Conservation (phyloP, 1,140 invertebrate species). For the Trissolcus basalis region DNA sequence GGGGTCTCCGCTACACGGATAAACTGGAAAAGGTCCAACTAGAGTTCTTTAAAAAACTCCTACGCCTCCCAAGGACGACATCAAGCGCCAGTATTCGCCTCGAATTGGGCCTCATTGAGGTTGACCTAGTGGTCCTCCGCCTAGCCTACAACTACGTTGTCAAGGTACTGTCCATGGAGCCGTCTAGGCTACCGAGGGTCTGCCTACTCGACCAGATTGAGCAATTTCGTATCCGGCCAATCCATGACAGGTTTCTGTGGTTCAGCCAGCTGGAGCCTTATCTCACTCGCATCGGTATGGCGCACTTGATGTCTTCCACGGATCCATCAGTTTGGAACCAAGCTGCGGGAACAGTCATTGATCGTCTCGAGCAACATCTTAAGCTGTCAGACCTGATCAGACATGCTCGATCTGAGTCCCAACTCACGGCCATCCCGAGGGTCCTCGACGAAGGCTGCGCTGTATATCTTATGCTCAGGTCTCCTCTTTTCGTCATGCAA, state of each 20-base stretch:
- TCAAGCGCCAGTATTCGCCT: not conserved
- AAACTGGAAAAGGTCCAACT: constrained; percentile 2
- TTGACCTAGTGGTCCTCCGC: not conserved
- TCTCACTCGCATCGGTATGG: not conserved
- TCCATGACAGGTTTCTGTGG: not conserved
- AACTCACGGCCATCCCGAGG: not conserved
- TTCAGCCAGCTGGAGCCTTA: not conserved
- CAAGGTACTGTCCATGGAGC: not conserved
- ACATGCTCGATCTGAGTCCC: not conserved
- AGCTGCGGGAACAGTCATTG: not conserved
- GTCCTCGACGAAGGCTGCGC: not conserved
- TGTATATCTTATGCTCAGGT: not conserved
- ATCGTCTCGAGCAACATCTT: not conserved
- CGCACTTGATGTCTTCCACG: not conserved
- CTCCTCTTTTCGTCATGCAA: not conserved
- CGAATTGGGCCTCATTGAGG: not conserved
- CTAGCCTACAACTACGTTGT: not conserved
- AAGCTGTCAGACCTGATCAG: not conserved
- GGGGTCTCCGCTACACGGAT: constrained; percentile 7
- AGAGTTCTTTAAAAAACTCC: constrained; percentile 5
- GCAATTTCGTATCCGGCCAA: not conserved
- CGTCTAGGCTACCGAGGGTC: not conserved
- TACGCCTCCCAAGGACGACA: not conserved
- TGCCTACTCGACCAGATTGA: not conserved
- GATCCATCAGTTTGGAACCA: not conserved